A percentile compares a stretch with the other conserved stretches of the same genome.
Evolutionary conservation across 2,797 vertebrate genomes (phyloP).

Genomic region (Hippopotamyrus pictus): DNA sequence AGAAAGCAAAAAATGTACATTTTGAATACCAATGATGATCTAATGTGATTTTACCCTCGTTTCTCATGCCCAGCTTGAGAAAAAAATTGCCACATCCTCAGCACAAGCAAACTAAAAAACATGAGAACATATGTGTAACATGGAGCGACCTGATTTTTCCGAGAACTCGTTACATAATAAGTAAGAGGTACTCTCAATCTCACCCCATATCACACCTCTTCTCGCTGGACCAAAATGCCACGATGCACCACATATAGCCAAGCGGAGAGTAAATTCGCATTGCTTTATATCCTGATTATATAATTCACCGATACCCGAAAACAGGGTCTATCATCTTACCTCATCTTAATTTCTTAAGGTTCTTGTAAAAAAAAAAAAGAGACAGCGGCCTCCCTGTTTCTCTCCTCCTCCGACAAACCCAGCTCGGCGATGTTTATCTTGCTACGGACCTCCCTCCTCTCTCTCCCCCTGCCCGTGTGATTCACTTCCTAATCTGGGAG

Average conservation of each 20-base stretch:
- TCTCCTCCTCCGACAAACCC: constrained; percentile 41
- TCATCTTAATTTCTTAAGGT: constrained; percentile 34
- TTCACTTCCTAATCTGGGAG: constrained; percentile 59
- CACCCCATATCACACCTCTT: constrained; percentile 60
- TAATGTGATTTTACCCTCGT: background rate
- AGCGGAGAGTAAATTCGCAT: constrained; percentile 15
- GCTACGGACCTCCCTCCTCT: constrained; percentile 38
- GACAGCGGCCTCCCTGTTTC: constrained; percentile 47
- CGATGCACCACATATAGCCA: constrained; percentile 14
- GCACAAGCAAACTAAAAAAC: background rate
- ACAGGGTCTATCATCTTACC: constrained; percentile 53
- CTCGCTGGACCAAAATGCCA: constrained; percentile 30
- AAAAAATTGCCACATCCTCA: background rate
- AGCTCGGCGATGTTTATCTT: constrained; percentile 51
- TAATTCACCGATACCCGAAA: constrained; percentile 33
- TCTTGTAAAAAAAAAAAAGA: constrained; percentile 33
- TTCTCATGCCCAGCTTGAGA: background rate
- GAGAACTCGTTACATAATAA: constrained; percentile 49
- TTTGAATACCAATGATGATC: background rate
- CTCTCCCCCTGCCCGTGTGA: constrained; percentile 36
- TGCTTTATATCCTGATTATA: constrained; percentile 29
- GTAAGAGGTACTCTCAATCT: constrained; percentile 32
- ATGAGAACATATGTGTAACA: background rate
- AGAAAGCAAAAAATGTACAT: background rate
- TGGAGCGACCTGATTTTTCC: background rate